Conservation (phyloP, 2,797 vertebrate genomes). For the Mus minutoides region DNA sequence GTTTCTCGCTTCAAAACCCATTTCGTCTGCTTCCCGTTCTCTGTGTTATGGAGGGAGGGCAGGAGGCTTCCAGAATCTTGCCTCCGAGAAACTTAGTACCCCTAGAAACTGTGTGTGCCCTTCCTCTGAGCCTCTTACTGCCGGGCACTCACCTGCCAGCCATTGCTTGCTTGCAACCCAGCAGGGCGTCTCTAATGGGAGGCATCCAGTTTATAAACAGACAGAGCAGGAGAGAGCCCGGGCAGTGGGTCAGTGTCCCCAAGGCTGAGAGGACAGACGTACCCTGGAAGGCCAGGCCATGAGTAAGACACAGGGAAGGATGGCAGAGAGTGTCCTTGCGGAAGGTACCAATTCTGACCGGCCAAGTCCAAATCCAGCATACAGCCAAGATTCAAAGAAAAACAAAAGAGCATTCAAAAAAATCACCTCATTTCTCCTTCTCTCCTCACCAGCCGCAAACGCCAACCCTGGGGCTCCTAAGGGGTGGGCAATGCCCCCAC, state of each 20-base stretch:
- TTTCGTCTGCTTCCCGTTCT: constrained; percentile 70
- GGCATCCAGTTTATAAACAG: not conserved
- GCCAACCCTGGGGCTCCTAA: not conserved
- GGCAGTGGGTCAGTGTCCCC: accelerated
- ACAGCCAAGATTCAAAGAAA: constrained; percentile 2
- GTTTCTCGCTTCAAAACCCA: constrained; percentile 70
- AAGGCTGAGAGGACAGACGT: accelerated
- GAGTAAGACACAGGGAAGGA: accelerated
- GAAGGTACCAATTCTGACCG: not conserved
- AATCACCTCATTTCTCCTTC: not conserved
- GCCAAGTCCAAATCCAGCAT: not conserved
- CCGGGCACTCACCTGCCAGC: not conserved
- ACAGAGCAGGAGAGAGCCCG: not conserved
- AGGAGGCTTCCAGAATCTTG: not conserved
- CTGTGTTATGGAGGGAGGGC: not conserved
- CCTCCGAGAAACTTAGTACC: not conserved
- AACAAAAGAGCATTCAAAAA: not conserved
- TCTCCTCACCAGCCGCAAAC: not conserved
- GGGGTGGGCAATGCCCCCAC: not conserved
- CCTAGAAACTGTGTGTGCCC: not conserved
- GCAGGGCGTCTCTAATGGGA: not conserved
- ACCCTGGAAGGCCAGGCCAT: accelerated
- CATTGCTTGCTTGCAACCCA: not conserved
- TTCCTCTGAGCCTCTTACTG: not conserved
- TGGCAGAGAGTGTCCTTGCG: not conserved